Evolutionary conservation across 2,113 vertebrate species (phyloP).

Genomic region (Fregetta grallaria): DNA sequence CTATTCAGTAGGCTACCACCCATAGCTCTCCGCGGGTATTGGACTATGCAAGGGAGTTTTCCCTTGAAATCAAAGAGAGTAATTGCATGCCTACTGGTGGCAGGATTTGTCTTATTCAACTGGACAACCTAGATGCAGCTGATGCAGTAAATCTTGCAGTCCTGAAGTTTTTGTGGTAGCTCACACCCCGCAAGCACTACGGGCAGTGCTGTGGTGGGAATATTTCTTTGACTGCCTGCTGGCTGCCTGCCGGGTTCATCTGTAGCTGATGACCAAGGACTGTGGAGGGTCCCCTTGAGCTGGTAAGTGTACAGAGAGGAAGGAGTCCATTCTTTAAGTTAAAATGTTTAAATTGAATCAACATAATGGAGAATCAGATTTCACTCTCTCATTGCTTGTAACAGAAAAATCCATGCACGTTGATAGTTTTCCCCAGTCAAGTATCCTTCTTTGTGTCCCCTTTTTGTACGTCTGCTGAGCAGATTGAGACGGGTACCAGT

Average conservation of each 20-base stretch:
- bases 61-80: not conserved
- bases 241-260: not conserved
- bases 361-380: not conserved
- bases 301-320: not conserved
- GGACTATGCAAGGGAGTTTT: not conserved
- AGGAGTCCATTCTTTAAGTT: not conserved
- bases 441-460: not conserved
- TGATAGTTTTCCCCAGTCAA: not conserved
- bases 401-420: not conserved
- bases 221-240: not conserved
- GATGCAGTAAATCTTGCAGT: not conserved
- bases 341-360: not conserved
- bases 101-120: not conserved
- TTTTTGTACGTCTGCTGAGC: not conserved
- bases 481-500: not conserved
- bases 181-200: accelerated
- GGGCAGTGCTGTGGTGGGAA: not conserved
- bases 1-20: not conserved
- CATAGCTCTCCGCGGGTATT: not conserved
- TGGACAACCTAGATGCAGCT: not conserved
- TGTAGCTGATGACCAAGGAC: not conserved
- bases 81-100: not conserved
- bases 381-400: not conserved
- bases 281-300: not conserved
- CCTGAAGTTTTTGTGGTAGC: not conserved